Conservation (phyloP, 2,888 invertebrate species). For the Piscicola geometra region DNA sequence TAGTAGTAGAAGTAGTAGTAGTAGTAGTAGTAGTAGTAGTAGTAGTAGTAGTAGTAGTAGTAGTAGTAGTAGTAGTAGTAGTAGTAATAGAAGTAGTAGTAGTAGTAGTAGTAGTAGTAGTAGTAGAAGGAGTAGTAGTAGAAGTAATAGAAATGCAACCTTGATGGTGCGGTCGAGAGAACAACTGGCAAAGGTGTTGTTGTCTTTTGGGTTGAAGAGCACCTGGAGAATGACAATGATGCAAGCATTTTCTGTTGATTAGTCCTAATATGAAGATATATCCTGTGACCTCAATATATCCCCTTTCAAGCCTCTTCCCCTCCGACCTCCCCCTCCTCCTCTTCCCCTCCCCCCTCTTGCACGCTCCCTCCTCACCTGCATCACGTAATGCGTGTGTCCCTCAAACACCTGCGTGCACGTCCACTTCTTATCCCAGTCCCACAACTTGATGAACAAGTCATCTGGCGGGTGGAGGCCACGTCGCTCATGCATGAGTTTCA, state of each 20-base stretch:
- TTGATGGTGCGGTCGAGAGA: constrained; percentile 95
- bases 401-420: constrained; percentile 96
- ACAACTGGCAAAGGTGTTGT: constrained; percentile 99
- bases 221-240: constrained; percentile 63
- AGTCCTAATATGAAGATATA: no score
- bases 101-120: background rate
- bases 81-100: background rate
- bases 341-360: no score
- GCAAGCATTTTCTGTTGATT: no score
- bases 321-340: no score
- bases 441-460: constrained; percentile 95
- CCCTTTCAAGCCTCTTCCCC: no score
- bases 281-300: no score
- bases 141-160: constrained; percentile 56
- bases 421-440: constrained; percentile 99
- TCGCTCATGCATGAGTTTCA: no score
- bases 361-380: no score
- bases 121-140: background rate
- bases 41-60: background rate
- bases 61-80: background rate
- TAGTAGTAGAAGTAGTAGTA: background rate
- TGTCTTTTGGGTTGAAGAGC: constrained; percentile 97
- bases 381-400: constrained; percentile 97
- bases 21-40: background rate
- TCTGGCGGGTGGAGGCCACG: constrained; percentile 66